phyloP scores from a whole-genome alignment of 2,888 invertebrate genomes.

The Ochropleura plecta region DNA sequence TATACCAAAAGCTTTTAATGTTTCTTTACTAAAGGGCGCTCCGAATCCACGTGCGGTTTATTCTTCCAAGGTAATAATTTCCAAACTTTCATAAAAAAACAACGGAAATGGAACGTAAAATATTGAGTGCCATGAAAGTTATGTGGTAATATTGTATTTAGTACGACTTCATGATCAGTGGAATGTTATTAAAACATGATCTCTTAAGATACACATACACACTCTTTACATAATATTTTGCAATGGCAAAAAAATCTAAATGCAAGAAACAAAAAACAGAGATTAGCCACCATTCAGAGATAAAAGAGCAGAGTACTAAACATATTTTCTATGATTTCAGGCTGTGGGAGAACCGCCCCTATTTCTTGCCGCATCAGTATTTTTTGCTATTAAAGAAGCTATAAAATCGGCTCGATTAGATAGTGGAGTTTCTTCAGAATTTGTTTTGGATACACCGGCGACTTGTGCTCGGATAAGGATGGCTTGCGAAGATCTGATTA shows the following conservation, averaged over 20 bases:
- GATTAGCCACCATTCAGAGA: not conserved
- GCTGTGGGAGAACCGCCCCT: slow-evolving; percentile 99
- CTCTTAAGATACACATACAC: not conserved
- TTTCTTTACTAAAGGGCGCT: slow-evolving; percentile 94
- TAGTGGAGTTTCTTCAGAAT: slow-evolving; percentile 90
- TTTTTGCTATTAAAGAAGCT: slow-evolving; percentile 97
- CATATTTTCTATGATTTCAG: slow-evolving; percentile 85
- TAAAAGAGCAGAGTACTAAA: not conserved
- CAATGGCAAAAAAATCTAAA: not conserved
- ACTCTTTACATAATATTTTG: not conserved
- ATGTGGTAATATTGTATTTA: not conserved
- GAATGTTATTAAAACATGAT: not conserved
- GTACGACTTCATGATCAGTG: not conserved
- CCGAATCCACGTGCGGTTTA: slow-evolving; percentile 96
- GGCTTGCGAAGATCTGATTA: slow-evolving; percentile 96
- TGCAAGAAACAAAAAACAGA: not conserved
- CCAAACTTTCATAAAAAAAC: too few relatives aligned
- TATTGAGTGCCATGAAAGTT: not conserved
- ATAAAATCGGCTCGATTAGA: slow-evolving; percentile 94
- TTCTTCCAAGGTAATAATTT: slow-evolving; percentile 94
- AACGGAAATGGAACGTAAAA: too few relatives aligned
- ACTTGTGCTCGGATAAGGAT: slow-evolving; percentile 96
- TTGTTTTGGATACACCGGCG: slow-evolving; percentile 95
- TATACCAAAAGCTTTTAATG: slow-evolving; percentile 95
- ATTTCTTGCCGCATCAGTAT: slow-evolving; percentile 95